Evolutionary conservation across 92 coral and sea anemone species (phyloP), one percentile per base, ranked within the genome.

Genomic region (Chrysogorgia sp.): DNA sequence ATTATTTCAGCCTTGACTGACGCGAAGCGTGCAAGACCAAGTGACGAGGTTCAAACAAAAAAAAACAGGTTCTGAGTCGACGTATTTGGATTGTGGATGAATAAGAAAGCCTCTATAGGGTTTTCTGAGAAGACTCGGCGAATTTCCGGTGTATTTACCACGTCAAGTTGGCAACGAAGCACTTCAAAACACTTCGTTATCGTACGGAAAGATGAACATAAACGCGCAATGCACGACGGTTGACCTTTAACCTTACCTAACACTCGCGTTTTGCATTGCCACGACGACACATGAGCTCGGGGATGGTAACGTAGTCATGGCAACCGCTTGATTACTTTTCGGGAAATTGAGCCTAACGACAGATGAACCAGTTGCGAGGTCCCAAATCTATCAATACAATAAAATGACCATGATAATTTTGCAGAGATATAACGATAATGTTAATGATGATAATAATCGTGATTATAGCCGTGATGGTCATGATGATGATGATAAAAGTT

Each of bases 241-340:
- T 37, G 6, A 4, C 12, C 5, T 4, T 12, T 37, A 37, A 37
- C n/a, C 69, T 61, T 68, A 93, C 98, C 96, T 87, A 3, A 90
- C 90, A 3, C 94, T 85, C 21, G 89, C 86, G 74, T 93, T 96
- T 5, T 92, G 84, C 87, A 89, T 93, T 19, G 89, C 98, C 0
- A 87, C 97, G 56, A 93, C 97, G 0, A 93, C 94, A 33, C 90
- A 89, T 61, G 84, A 85, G 34, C 97, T 93, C 2, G 98, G 97
- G 0, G 97, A 92, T 2, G 98, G 97, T 85, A 91, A 82, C 17
- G 98, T 80, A 47, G 97, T 78, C 97, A 91, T 87, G 62, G 96
- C 98, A 83, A 91, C 92, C 19, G 90, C 87, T 25, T 92, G 85
- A 48, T 86, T 93, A 68, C 88, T 90, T 49, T 84, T 86, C 30